Conservation (phyloP, 1,140 invertebrate genomes). For the Drosophila kanapiae region DNA sequence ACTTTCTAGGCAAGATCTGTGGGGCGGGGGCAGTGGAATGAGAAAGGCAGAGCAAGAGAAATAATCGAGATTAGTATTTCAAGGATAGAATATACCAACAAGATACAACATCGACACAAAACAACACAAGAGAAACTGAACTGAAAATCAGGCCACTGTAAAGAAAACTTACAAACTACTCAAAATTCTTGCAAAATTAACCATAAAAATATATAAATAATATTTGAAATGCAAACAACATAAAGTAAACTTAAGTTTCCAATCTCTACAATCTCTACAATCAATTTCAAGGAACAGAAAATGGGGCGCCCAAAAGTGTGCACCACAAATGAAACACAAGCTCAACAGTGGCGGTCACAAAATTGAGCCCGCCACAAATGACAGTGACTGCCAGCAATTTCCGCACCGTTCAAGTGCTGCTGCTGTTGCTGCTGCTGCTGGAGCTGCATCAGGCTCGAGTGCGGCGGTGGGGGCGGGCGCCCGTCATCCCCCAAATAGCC, state of each 20-base stretch:
- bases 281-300: neutral
- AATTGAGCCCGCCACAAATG: slow-evolving; percentile 28
- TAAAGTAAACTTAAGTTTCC: neutral
- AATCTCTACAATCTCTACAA: neutral
- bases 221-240: neutral
- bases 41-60: slow-evolving; percentile 64
- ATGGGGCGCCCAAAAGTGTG: slow-evolving; percentile 23
- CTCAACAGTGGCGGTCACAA: slow-evolving; percentile 24
- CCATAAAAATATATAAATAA: neutral
- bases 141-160: neutral
- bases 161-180: neutral
- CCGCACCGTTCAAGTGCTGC: slow-evolving; percentile 86
- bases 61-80: slow-evolving; percentile 60
- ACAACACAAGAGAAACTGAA: slow-evolving; percentile 44
- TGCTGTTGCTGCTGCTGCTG: slow-evolving; percentile 90
- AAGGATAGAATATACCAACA: slow-evolving; percentile 10
- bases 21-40: slow-evolving; percentile 14
- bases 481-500: slow-evolving; percentile 87
- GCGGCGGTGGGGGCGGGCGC: slow-evolving; percentile 88
- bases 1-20: slow-evolving; percentile 70
- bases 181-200: neutral
- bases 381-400: slow-evolving; percentile 48
- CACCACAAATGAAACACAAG: slow-evolving; percentile 36
- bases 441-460: slow-evolving; percentile 92
- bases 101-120: slow-evolving; percentile 39